Evolutionary conservation across 1,140 invertebrate species (phyloP).

Genomic region (Trichonephila clavata): DNA sequence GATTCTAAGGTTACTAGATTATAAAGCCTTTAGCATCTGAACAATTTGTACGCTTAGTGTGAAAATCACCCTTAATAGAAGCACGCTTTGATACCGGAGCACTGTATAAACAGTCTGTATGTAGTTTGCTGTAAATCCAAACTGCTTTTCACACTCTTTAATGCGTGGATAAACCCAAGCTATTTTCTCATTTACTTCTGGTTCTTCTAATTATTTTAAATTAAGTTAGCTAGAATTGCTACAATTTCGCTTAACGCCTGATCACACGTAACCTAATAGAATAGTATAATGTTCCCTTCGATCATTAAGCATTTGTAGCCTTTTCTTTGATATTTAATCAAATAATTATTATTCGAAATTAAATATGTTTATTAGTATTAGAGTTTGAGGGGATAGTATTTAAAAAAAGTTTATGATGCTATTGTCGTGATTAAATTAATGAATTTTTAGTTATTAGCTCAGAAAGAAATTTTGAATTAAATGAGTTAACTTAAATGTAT

Average conservation of each 20-base stretch:
- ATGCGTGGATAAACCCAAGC: conserved; percentile 21
- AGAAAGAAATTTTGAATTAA: too few relatives aligned
- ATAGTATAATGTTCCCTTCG: neutral
- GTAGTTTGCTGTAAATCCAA: conserved; percentile 37
- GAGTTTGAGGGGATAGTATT: too few relatives aligned
- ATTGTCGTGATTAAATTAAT: too few relatives aligned
- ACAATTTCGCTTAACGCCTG: neutral
- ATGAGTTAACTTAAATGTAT: too few relatives aligned
- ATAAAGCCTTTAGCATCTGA: conserved; percentile 52
- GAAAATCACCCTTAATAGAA: conserved; percentile 33
- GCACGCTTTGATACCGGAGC: conserved; percentile 4
- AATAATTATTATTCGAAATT: neutral
- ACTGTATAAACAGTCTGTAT: neutral
- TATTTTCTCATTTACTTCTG: conserved; percentile 45
- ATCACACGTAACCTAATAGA: neutral
- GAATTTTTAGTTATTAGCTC: too few relatives aligned
- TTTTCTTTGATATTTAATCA: neutral
- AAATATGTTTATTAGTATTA: too few relatives aligned
- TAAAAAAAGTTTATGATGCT: too few relatives aligned
- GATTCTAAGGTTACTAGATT: conserved; percentile 16
- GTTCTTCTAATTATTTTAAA: neutral
- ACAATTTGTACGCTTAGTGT: conserved; percentile 16
- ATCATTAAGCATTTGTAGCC: neutral
- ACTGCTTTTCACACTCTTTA: conserved; percentile 55
- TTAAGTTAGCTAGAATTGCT: neutral